Evolutionary conservation across 2,797 vertebrate species (phyloP).

Genomic region (Coracias cyanogaster): DNA sequence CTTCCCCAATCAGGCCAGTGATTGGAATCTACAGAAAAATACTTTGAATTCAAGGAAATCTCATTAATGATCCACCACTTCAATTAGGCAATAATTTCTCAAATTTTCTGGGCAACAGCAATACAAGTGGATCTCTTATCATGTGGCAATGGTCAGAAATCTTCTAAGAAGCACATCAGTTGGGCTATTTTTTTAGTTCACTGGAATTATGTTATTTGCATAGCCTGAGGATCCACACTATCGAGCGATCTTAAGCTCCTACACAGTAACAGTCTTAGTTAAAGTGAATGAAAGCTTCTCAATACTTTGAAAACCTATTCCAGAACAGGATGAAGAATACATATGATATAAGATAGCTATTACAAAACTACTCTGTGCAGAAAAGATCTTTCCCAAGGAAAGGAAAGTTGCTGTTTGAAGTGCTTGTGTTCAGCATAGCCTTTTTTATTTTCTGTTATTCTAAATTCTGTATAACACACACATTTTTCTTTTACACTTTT

Average conservation of each 20-base stretch:
- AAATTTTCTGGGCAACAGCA: not conserved
- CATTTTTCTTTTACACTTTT: not conserved
- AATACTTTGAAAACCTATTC: not conserved
- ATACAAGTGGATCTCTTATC: not conserved
- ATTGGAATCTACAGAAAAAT: not conserved
- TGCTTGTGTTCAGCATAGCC: not conserved
- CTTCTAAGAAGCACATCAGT: not conserved
- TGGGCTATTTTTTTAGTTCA: not conserved
- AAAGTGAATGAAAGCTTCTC: not conserved
- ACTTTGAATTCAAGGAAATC: not conserved
- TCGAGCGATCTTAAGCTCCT: not conserved
- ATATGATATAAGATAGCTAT: not conserved
- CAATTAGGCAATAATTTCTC: not conserved
- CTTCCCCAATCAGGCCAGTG: not conserved
- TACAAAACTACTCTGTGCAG: not conserved
- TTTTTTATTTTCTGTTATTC: not conserved
- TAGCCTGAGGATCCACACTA: not conserved
- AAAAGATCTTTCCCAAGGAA: not conserved
- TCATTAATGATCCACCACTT: not conserved
- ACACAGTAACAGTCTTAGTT: not conserved
- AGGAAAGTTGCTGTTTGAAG: not conserved
- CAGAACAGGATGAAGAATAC: not conserved
- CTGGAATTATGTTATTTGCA: not conserved
- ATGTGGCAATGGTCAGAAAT: not conserved
- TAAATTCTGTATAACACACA: not conserved